Percentiles rank a stretch among this genome's conserved stretches.
phyloP scores from a whole-genome alignment of 1,140 invertebrate genomes.

The Bilobella aurantiaca region DNA sequence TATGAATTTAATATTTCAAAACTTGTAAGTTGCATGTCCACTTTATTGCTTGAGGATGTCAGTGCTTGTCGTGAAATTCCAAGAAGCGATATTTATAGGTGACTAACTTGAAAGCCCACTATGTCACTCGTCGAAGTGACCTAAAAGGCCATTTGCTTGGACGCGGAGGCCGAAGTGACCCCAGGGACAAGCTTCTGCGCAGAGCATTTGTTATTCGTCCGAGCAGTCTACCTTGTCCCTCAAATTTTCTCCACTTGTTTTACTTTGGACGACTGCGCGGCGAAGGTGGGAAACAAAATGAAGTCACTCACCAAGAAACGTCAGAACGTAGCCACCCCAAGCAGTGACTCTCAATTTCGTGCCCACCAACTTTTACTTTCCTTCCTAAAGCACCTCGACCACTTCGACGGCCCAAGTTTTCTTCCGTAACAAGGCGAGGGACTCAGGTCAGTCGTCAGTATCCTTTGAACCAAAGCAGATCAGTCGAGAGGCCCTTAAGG shows the following conservation, averaged over 20 bases:
- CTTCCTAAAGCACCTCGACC: neutral
- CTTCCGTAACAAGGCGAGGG: neutral
- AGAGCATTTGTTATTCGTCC: no score
- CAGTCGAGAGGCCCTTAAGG: neutral
- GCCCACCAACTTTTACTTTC: slow-evolving; percentile 5
- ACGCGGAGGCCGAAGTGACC: no score
- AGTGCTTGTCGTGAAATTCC: no score
- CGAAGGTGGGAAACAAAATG: neutral
- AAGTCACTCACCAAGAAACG: neutral
- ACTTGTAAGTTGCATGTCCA: no score
- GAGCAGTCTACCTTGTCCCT: neutral
- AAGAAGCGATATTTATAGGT: no score
- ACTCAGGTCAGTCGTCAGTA: neutral
- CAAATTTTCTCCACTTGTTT: neutral
- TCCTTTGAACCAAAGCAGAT: neutral
- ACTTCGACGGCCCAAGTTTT: slow-evolving; percentile 1
- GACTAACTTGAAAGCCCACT: no score
- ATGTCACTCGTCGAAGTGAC: no score
- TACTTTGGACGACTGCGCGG: neutral
- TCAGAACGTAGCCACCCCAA: neutral
- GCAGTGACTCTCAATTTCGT: neutral
- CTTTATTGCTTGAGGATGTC: no score
- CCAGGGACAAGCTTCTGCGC: no score
- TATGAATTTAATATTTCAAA: no score
- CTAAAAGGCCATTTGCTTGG: no score